These are phyloP conservation scores for Pedionomus torquatus DNA, from an alignment of 2,113 vertebrate genomes.

Conservation along the genomic window DNA sequence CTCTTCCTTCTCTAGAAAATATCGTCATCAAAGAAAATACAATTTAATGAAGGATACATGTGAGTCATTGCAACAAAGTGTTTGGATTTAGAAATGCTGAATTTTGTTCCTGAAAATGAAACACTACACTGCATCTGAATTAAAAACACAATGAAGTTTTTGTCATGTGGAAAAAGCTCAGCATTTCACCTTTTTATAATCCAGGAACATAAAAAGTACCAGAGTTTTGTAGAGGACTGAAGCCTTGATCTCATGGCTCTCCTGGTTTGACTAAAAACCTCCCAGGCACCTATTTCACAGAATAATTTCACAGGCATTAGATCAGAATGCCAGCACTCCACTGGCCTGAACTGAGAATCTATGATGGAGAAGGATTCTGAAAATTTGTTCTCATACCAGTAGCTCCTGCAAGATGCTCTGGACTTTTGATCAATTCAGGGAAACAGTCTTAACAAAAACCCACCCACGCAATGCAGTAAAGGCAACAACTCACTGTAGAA, in stretches of 20 bases:
- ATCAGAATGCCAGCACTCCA: neutral
- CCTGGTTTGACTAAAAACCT: neutral
- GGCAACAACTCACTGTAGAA: neutral
- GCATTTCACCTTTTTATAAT: neutral
- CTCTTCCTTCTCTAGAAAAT: neutral
- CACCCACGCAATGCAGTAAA: neutral
- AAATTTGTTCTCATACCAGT: neutral
- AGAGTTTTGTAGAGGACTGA: neutral
- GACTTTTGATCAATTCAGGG: neutral
- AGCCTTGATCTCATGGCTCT: neutral
- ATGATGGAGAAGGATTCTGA: neutral
- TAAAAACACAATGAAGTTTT: neutral
- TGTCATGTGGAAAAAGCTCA: neutral
- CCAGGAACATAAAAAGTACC: neutral
- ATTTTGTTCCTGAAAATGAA: neutral
- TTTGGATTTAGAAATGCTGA: neutral
- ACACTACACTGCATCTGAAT: neutral
- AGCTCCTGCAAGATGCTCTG: neutral
- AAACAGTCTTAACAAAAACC: neutral
- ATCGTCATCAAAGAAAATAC: neutral
- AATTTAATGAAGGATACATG: neutral
- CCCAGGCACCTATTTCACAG: neutral
- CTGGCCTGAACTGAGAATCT: neutral
- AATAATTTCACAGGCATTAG: neutral
- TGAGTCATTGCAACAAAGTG: neutral